Evolutionary conservation across 2,888 invertebrate genomes (phyloP).

Genomic region (Cerastis leucographa): DNA sequence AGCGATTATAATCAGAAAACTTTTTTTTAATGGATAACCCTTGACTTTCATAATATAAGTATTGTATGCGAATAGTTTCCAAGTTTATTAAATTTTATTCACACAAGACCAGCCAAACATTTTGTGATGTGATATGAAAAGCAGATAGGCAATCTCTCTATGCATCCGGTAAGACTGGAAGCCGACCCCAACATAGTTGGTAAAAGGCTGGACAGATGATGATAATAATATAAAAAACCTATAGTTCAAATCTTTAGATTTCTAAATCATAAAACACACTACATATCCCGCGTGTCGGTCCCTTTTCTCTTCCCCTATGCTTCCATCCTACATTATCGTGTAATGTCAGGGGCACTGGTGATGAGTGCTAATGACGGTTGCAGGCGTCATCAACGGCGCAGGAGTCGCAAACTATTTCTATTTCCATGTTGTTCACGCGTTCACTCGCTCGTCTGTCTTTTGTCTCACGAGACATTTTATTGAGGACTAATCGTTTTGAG

Average conservation of each 20-base stretch:
- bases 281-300: background rate
- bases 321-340: conserved; percentile 12
- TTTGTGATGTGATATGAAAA: too few species aligned
- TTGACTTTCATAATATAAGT: too few species aligned
- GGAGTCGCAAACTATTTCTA: conserved; percentile 47
- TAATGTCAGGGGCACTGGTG: conserved; percentile 9
- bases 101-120: too few species aligned
- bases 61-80: too few species aligned
- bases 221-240: background rate
- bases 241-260: background rate
- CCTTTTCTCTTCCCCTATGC: conserved; percentile 30
- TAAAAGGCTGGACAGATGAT: too few species aligned
- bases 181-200: too few species aligned
- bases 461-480: conserved; percentile 50
- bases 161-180: too few species aligned
- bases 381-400: conserved; percentile 43
- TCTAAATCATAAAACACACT: background rate
- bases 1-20: background rate
- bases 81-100: too few species aligned
- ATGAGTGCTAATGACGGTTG: conserved; percentile 59
- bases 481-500: conserved; percentile 23
- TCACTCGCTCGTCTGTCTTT: conserved; percentile 52
- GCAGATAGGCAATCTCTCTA: too few species aligned
- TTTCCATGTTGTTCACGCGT: conserved; percentile 47
- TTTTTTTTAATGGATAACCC: background rate